These are phyloP conservation scores for Mechanitis mazaeus DNA, from an alignment of 2,888 invertebrate genomes.

Conservation along the genomic window DNA sequence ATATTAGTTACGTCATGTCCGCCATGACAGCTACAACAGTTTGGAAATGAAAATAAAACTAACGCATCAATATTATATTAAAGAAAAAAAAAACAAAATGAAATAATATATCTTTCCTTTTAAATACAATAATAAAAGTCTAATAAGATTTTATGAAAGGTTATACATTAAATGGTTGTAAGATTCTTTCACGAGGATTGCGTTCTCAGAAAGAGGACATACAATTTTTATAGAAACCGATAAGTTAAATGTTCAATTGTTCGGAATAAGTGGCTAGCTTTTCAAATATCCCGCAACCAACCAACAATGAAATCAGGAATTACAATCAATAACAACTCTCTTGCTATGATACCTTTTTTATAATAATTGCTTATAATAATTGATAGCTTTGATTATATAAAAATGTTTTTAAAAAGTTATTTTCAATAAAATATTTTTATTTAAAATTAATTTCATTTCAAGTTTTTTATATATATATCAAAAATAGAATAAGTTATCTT, in stretches of 20 bases:
- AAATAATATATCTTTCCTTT: neutral
- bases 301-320: slow-evolving; percentile 30
- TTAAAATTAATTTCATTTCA: too few relatives aligned
- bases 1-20: too few relatives aligned
- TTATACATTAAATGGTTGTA: slow-evolving; percentile 18
- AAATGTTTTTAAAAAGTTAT: too few relatives aligned
- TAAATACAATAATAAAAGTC: slow-evolving; percentile 14
- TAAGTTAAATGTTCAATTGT: slow-evolving; percentile 63
- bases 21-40: too few relatives aligned
- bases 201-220: slow-evolving; percentile 41
- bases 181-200: slow-evolving; percentile 38
- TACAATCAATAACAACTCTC: slow-evolving; percentile 35
- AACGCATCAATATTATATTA: too few relatives aligned
- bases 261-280: slow-evolving; percentile 54
- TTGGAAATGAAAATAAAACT: too few relatives aligned
- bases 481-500: too few relatives aligned
- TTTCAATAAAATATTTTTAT: too few relatives aligned
- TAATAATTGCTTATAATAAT: neutral
- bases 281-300: slow-evolving; percentile 36
- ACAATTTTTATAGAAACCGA: slow-evolving; percentile 50
- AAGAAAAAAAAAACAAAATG: neutral
- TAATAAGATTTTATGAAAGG: slow-evolving; percentile 26
- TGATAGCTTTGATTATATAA: too few relatives aligned
- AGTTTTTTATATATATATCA: too few relatives aligned
- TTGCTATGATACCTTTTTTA: slow-evolving; percentile 15